Base-by-base conservation (phyloP, 2,888 invertebrate species). In the Fragum sueziense region DNA sequence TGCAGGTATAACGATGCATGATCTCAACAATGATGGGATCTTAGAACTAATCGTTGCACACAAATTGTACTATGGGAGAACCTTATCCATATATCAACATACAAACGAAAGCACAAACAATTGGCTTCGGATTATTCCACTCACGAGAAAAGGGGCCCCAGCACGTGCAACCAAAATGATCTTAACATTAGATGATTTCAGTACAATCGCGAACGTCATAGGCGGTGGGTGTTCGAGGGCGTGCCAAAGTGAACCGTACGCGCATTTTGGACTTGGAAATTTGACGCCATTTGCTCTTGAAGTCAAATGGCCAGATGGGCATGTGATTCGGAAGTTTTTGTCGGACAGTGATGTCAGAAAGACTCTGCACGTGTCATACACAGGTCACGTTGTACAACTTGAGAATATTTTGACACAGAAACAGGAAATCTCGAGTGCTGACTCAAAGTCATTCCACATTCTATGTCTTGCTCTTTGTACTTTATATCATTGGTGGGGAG, bases 201-300 rank as follows among this genome's bases (percentile, higher is more conserved):
- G 69, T 4, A 54, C 37, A 37, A 82, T 84, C 67, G 76, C 80
- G 4, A 79, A 82, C 2, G 83, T 91, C 9, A 87, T 91, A 70
- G 90, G 90, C 61, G 86, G 88, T 29, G 90, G 89, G 0, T 91
- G 90, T n/a, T 90, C 90, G 0, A 91, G 90, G 57, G 82, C 89
- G 59, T 90, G 90, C 76, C 89, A 90, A 77, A 88, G 88, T 85
- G 91, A 91, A 78, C 91, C 91, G 2, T 85, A 89, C 0, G 90
- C 90, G 31, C 91, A 91, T 80, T 90, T 91, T 78, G 91, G 91
- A n/a, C 75, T 91, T 7, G 87, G 86, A 0, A 22, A 74, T 9
- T 51, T 75, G 1, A 31, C 27, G 6, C 76, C 84, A 6, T 54
- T 54, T n/a, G 47, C 71, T 27, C 14, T 89, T 11, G 59, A 34